Conservation (phyloP, 1,140 invertebrate genomes). For the Papilio polyxenes region DNA sequence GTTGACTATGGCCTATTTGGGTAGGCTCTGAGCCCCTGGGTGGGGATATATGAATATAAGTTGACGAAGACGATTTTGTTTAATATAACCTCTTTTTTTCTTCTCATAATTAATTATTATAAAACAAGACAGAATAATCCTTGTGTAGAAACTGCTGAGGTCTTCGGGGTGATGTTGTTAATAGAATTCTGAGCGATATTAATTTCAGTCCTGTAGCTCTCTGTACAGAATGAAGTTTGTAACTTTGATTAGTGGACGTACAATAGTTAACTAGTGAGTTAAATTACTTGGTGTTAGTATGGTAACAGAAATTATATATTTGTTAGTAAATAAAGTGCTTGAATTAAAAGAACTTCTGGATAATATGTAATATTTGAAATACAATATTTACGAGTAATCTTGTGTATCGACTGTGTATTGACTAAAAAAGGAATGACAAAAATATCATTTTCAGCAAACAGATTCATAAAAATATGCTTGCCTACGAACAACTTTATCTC, state of each 20-base stretch:
- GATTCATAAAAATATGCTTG: no score
- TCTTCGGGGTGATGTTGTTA: conserved; percentile 1
- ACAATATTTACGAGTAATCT: no score
- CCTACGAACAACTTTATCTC: no score
- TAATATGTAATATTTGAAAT: background rate
- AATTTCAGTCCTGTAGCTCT: conserved; percentile 33
- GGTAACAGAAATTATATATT: background rate
- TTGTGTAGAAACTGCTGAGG: background rate
- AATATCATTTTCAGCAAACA: no score
- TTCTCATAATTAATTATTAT: background rate
- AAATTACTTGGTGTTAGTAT: conserved; percentile 29
- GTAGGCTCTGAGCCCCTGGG: no score
- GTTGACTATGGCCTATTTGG: no score
- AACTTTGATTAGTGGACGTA: conserved; percentile 29
- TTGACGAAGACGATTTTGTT: no score
- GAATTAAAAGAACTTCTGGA: background rate
- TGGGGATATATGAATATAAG: no score
- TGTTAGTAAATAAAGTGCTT: background rate
- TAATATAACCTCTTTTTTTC: no score
- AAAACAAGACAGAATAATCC: background rate
- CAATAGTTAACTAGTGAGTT: conserved; percentile 35
- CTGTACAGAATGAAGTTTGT: conserved; percentile 4
- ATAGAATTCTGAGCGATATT: conserved; percentile 28
- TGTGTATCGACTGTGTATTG: no score
- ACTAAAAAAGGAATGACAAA: no score